Conservation (phyloP, 2,888 invertebrate species). For the Metellina segmentata region DNA sequence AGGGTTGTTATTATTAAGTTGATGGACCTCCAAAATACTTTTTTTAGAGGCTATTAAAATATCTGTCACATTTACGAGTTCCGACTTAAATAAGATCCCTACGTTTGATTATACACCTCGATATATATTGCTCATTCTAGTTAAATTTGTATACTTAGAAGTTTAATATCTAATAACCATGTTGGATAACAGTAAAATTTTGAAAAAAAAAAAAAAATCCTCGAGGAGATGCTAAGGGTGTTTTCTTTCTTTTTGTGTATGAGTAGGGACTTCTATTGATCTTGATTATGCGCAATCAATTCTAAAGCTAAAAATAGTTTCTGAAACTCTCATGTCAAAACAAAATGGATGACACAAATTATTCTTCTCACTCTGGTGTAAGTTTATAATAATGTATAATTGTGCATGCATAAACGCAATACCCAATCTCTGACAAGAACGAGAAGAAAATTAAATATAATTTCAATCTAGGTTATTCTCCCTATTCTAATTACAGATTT, state of each 20-base stretch:
- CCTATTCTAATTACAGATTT: no score
- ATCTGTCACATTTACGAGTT: no score
- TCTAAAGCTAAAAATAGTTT: slow-evolving; percentile 4
- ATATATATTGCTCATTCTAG: slow-evolving; percentile 32
- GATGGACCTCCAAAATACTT: not conserved
- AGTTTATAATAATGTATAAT: slow-evolving; percentile 40
- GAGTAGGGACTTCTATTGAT: slow-evolving; percentile 14
- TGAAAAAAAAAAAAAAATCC: no score
- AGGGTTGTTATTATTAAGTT: slow-evolving; percentile 14
- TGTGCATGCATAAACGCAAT: slow-evolving; percentile 21
- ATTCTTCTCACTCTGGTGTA: slow-evolving; percentile 54
- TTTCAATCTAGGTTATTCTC: no score
- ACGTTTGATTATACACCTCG: not conserved
- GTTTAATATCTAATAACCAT: slow-evolving; percentile 43
- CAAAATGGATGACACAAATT: slow-evolving; percentile 53
- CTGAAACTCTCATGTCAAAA: slow-evolving; percentile 59
- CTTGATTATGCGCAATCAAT: slow-evolving; percentile 23
- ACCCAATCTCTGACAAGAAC: not conserved
- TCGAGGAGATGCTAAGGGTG: slow-evolving; percentile 3
- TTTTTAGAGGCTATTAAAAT: not conserved
- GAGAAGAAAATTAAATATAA: not conserved
- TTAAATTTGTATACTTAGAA: slow-evolving; percentile 42
- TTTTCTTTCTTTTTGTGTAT: not conserved
- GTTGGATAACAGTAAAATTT: no score
- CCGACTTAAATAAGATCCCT: no score